Base-by-base conservation (phyloP, 2,113 vertebrate species). In the Theristicus caerulescens region DNA sequence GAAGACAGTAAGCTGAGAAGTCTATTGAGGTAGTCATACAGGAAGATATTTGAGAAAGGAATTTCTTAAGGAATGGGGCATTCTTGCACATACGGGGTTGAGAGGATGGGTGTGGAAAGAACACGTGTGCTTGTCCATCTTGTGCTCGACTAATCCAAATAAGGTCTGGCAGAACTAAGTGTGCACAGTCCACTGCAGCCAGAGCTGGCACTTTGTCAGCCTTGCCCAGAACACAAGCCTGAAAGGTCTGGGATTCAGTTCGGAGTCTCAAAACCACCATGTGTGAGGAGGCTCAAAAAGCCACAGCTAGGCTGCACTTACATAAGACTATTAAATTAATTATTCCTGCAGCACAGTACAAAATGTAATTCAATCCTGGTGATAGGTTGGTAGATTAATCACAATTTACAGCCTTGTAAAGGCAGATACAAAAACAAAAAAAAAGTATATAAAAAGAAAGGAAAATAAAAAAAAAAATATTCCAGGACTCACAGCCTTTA, bases 341-440 rank as follows among this genome's bases (percentile, higher is more conserved):
- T 90, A 88, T 67, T 73, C 78, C 86, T 92, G 79, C 78, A 97
- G 69, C 94, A 86, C 38, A 54, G 59, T 73, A 85, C 12, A 3
- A 90, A 95, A 92, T 82, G 83, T 79, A 97, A 96, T 82, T 96
- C 81, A 94, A 76, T 73, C 70, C 84, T 87, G 84, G 46, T 93
- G 86, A 97, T 94, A 85, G 81, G 71, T 19, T 83, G 76, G 74
- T 55, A 90, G 78, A 95, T 95, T 93, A 91, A 96, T 91, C 84
- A 85, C 54, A 95, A 94, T 96, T 95, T 95, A 93, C 58, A 94
- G 84, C 70, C 65, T 85, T 92, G 73, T 93, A 88, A 94, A 91
- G n/a, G 84, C 70, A 95, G 61, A 93, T 31, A 76, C 7, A 38
- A 72, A 61, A 80, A 13, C 26, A 19, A 9, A 22, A 15, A 6